phyloP scores from a whole-genome alignment of 2,113 vertebrate species.

The Sus scrofa region T2T-Sscrofa CM000813.6:136901501-136902000 shows the following conservation, averaged over 20 bases:
- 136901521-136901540: conserved; percentile 21
- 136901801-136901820: neutral
- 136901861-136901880: neutral
- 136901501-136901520: conserved; percentile 14
- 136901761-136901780: neutral
- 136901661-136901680: neutral
- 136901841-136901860: conserved; percentile 5
- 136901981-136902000: too few species aligned
- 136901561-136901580: conserved; percentile 22
- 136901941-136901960: too few species aligned
- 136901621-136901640: conserved; percentile 22
- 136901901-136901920: too few species aligned
- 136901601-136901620: conserved; percentile 49
- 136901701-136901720: neutral
- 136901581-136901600: neutral
- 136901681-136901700: neutral
- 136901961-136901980: too few species aligned
- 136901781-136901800: neutral
- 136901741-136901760: neutral
- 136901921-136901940: too few species aligned
- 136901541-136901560: neutral
- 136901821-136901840: neutral
- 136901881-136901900: neutral
- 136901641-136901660: neutral
- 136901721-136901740: neutral